phyloP scores from a whole-genome alignment of 2,113 vertebrate species.

The Oreocharis arfaki region DNA sequence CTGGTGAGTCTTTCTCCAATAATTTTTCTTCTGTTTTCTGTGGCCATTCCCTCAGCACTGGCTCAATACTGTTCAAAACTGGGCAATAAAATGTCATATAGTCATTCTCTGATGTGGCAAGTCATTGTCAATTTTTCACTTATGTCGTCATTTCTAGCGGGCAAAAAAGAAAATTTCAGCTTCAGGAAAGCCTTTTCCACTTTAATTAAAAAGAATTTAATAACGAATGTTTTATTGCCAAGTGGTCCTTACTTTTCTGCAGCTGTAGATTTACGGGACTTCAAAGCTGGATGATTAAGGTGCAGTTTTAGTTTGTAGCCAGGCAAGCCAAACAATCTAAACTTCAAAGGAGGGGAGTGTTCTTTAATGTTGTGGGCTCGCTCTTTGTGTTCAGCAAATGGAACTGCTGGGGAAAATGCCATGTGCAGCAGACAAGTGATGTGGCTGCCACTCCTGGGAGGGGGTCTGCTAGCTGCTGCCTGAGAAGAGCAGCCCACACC shows the following conservation, averaged over 20 bases:
- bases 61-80: background rate
- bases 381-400: background rate
- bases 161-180: background rate
- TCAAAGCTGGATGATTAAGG: slow-evolving; percentile 47
- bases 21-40: background rate
- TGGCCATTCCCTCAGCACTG: background rate
- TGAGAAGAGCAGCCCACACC: background rate
- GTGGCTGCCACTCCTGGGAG: background rate
- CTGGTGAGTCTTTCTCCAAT: background rate
- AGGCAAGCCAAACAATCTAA: background rate
- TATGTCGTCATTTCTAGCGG: background rate
- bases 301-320: background rate
- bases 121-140: background rate
- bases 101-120: background rate
- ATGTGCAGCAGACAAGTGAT: background rate
- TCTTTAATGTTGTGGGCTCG: background rate
- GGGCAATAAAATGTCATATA: background rate
- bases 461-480: background rate
- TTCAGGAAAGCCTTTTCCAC: background rate
- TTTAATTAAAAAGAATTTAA: background rate
- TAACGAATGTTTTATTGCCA: background rate
- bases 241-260: background rate
- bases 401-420: background rate
- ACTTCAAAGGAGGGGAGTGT: slow-evolving; percentile 10
- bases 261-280: slow-evolving; percentile 29